These are phyloP conservation scores for Sebastes itinus DNA, from an alignment of 2,797 vertebrate genomes.

Conservation along the genomic window DNA sequence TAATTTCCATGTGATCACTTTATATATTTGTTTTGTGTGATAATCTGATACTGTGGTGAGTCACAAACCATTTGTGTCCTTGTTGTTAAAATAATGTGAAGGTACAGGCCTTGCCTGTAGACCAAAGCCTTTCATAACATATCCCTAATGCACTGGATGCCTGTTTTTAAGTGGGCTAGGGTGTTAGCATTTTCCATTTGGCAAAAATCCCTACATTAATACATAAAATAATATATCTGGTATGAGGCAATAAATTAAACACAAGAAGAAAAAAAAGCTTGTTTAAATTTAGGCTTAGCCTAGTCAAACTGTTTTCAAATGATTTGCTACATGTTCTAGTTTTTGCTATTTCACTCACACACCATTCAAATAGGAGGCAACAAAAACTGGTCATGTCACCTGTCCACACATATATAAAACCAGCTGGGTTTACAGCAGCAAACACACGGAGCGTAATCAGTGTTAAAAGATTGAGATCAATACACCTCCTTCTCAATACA, in stretches of 20 bases:
- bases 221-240: neutral
- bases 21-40: neutral
- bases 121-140: neutral
- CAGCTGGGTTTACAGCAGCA: neutral
- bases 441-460: neutral
- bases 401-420: neutral
- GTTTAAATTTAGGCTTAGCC: neutral
- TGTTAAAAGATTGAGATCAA: neutral
- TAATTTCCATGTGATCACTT: neutral
- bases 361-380: neutral
- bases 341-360: neutral
- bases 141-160: neutral
- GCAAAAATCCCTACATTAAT: slow-evolving; percentile 15
- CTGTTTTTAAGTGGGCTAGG: neutral
- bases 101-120: neutral
- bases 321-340: neutral
- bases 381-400: neutral
- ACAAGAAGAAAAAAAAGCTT: neutral
- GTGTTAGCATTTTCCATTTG: slow-evolving; percentile 16
- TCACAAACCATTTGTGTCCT: neutral
- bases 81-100: slow-evolving; percentile 1
- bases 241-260: neutral
- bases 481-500: neutral
- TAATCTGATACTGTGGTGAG: neutral
- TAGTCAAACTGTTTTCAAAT: neutral